These are phyloP conservation scores for Drosophila rhopaloa DNA, from an alignment of 1,140 invertebrate species.

Conservation along the genomic window DNA sequence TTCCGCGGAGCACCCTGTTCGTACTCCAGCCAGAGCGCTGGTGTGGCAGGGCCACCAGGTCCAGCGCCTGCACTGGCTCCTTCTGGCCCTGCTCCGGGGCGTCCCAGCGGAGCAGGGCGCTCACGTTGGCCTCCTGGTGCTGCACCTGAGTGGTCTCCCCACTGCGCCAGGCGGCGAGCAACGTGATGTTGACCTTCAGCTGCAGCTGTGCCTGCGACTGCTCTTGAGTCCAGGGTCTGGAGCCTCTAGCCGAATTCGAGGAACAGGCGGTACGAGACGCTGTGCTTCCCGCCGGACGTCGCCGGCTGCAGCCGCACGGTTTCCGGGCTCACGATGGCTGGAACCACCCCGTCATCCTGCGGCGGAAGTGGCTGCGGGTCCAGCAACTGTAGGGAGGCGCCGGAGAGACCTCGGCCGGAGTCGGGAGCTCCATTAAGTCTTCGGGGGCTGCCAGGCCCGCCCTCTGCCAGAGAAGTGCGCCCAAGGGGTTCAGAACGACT, in stretches of 20 bases:
- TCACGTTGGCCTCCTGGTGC: slow-evolving; percentile 60
- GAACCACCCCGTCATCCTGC: slow-evolving; percentile 87
- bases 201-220: too few relatives aligned
- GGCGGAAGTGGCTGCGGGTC: neutral
- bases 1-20: slow-evolving; percentile 24
- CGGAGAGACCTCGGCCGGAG: neutral
- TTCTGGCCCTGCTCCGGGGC: slow-evolving; percentile 86
- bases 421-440: neutral
- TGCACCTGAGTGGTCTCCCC: slow-evolving; percentile 87
- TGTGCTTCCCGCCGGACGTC: too few relatives aligned
- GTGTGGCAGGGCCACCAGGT: slow-evolving; percentile 90
- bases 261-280: neutral
- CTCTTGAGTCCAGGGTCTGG: too few relatives aligned
- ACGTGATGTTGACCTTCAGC: slow-evolving; percentile 90
- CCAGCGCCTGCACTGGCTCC: slow-evolving; percentile 53
- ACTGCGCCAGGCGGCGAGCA: slow-evolving; percentile 93
- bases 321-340: slow-evolving; percentile 85
- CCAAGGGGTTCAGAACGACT: slow-evolving; percentile 24
- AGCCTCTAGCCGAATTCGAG: too few relatives aligned
- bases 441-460: slow-evolving; percentile 1
- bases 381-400: slow-evolving; percentile 35
- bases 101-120: too few relatives aligned
- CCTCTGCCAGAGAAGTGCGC: slow-evolving; percentile 37
- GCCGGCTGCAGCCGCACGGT: slow-evolving; percentile 1
- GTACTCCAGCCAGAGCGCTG: slow-evolving; percentile 78